A percentile compares a stretch with the other conserved stretches of the same genome.
Conservation (phyloP, 2,888 invertebrate species). For the Trichopria drosophilae region DNA sequence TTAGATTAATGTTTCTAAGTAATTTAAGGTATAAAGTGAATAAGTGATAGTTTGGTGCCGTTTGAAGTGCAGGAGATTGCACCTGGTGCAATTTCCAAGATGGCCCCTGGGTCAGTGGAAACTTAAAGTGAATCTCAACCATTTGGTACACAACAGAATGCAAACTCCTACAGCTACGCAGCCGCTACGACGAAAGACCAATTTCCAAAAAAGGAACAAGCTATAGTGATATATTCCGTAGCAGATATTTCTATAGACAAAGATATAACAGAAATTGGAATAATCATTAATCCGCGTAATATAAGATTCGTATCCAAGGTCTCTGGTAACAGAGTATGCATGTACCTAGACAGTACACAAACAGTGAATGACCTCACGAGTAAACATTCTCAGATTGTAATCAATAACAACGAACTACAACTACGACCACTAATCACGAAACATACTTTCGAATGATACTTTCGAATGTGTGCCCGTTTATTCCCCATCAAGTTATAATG, state of each 20-base stretch:
- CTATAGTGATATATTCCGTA: slow-evolving; percentile 18
- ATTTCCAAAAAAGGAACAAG: slow-evolving; percentile 27
- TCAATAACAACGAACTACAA: slow-evolving; percentile 16
- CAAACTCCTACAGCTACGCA: slow-evolving; percentile 5
- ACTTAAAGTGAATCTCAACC: no score
- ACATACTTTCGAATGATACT: slow-evolving; percentile 25
- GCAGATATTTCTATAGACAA: slow-evolving; percentile 16
- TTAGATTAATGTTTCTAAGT: no score
- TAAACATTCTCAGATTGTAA: slow-evolving; percentile 22
- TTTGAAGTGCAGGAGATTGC: no score
- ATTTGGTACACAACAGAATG: no score
- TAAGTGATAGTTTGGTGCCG: no score
- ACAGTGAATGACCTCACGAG: slow-evolving; percentile 9
- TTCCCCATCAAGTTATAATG: slow-evolving; percentile 13
- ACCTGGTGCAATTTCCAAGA: no score
- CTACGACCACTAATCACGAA: slow-evolving; percentile 15
- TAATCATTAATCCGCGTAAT: slow-evolving; percentile 12
- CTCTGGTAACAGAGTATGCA: slow-evolving; percentile 23
- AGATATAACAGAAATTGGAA: slow-evolving; percentile 16
- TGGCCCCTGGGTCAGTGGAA: no score
- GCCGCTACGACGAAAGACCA: slow-evolving; percentile 9
- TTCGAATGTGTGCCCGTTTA: slow-evolving; percentile 40
- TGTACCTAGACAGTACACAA: slow-evolving; percentile 20
- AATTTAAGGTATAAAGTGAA: no score
- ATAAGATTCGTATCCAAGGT: slow-evolving; percentile 22